Evolutionary conservation across 2,888 invertebrate species (phyloP).

Genomic region (Epinotia demarniana): DNA sequence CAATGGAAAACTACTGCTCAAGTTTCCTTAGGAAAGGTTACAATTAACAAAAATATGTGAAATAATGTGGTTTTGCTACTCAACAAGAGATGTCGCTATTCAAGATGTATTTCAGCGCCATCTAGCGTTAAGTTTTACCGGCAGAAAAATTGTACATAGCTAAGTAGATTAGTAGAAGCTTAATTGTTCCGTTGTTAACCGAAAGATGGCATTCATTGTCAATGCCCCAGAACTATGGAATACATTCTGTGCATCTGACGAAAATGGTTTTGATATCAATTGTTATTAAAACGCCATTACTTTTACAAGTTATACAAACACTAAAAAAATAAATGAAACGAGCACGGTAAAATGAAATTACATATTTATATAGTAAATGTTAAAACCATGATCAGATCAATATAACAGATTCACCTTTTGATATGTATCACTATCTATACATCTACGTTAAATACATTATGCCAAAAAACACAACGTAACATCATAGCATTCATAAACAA

Average conservation of each 20-base stretch:
- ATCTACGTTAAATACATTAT: slow-evolving; percentile 12
- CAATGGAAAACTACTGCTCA: slow-evolving; percentile 20
- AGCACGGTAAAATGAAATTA: neutral
- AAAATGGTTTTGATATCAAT: neutral
- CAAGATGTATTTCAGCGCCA: neutral
- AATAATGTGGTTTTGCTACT: slow-evolving; percentile 50
- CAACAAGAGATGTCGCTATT: slow-evolving; percentile 57
- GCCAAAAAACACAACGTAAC: slow-evolving; percentile 17
- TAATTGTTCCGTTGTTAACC: neutral
- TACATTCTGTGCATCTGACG: neutral
- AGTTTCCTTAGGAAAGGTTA: neutral
- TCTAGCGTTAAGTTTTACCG: neutral
- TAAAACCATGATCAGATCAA: slow-evolving; percentile 40
- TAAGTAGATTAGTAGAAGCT: neutral
- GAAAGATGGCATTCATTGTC: slow-evolving; percentile 24
- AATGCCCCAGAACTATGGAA: neutral
- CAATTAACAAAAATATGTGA: slow-evolving; percentile 22
- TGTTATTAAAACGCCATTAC: neutral
- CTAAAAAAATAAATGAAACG: slow-evolving; percentile 23
- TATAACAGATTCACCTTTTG: slow-evolving; percentile 33
- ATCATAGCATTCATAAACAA: slow-evolving; percentile 7
- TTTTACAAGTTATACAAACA: neutral
- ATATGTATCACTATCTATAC: slow-evolving; percentile 15
- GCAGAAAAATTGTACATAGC: neutral
- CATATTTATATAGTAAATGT: slow-evolving; percentile 27